These are phyloP conservation scores for Tenthredo notha DNA, from an alignment of 2,888 invertebrate genomes.

Conservation along the genomic window DNA sequence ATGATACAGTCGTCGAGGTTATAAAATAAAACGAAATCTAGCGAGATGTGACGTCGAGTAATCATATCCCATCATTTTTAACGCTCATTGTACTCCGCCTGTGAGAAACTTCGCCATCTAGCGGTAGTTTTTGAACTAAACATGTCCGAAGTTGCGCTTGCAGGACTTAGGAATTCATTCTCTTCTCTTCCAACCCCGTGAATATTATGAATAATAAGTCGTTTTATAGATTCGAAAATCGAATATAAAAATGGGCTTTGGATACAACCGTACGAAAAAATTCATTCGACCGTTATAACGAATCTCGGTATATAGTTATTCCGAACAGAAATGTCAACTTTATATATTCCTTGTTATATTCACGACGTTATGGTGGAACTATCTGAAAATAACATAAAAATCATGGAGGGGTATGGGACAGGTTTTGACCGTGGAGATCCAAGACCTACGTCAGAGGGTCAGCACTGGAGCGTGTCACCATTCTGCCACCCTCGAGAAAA, in stretches of 20 bases:
- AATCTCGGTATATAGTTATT: background rate
- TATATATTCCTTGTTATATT: constrained; percentile 65
- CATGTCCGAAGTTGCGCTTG: background rate
- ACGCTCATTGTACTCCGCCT: background rate
- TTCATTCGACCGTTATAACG: constrained; percentile 30
- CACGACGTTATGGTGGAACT: constrained; percentile 62
- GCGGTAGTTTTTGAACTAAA: background rate
- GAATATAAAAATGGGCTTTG: background rate
- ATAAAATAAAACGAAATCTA: constrained; percentile 31
- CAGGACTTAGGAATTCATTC: background rate
- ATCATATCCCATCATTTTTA: constrained; percentile 1
- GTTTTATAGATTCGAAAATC: background rate
- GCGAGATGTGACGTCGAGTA: background rate
- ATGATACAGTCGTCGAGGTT: constrained; percentile 26
- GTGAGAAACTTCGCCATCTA: background rate
- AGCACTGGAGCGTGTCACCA: constrained; percentile 76
- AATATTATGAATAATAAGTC: background rate
- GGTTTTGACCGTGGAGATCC: constrained; percentile 61
- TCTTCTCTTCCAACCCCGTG: too few species aligned
- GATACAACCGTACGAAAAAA: background rate
- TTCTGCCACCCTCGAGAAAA: constrained; percentile 71
- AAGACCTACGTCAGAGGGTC: constrained; percentile 67
- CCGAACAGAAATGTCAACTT: constrained; percentile 88
- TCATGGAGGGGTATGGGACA: constrained; percentile 67
- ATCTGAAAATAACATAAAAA: constrained; percentile 75